phyloP scores from a whole-genome alignment of 2,888 invertebrate genomes.

The Opisthograptis luteolata region DNA sequence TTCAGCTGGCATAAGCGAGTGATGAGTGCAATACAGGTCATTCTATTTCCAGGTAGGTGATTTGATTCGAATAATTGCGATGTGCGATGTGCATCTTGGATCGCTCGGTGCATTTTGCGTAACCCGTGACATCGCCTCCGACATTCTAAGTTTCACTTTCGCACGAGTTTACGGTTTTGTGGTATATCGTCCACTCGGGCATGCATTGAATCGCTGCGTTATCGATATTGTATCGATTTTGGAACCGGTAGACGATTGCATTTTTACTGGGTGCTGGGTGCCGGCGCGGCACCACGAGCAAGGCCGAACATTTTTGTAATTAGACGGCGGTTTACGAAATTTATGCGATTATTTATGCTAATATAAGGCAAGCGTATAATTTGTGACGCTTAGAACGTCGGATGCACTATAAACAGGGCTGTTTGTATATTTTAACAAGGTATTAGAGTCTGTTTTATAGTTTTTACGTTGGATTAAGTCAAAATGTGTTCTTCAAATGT shows the following conservation, averaged over 20 bases:
- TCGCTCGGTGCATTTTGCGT: conserved; percentile 49
- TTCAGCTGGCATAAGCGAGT: conserved; percentile 30
- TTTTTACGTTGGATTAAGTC: conserved; percentile 20
- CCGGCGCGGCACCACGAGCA: conserved; percentile 30
- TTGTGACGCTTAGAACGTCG: conserved; percentile 33
- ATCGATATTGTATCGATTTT: conserved; percentile 49
- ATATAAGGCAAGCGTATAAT: conserved; percentile 37
- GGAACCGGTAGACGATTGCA: conserved; percentile 52
- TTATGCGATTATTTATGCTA: conserved; percentile 47
- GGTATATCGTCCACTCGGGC: conserved; percentile 45
- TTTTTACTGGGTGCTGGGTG: conserved; percentile 28
- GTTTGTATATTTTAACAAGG: conserved; percentile 24
- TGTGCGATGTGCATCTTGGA: conserved; percentile 51
- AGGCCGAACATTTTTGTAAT: conserved; percentile 43
- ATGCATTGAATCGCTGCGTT: conserved; percentile 42
- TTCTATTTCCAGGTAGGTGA: conserved; percentile 48
- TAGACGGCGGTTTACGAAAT: conserved; percentile 50
- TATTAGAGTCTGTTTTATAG: conserved; percentile 16
- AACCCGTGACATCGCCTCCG: conserved; percentile 59
- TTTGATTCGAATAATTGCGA: conserved; percentile 57
- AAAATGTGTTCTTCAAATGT: conserved; percentile 19
- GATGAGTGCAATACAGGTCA: conserved; percentile 45
- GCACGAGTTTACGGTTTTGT: conserved; percentile 69
- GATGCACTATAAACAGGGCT: conserved; percentile 23
- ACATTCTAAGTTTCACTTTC: conserved; percentile 78